Evolutionary conservation across 2,888 invertebrate species (phyloP), one percentile per base, ranked within the genome.

Genomic region (Platycheirus albimanus): DNA sequence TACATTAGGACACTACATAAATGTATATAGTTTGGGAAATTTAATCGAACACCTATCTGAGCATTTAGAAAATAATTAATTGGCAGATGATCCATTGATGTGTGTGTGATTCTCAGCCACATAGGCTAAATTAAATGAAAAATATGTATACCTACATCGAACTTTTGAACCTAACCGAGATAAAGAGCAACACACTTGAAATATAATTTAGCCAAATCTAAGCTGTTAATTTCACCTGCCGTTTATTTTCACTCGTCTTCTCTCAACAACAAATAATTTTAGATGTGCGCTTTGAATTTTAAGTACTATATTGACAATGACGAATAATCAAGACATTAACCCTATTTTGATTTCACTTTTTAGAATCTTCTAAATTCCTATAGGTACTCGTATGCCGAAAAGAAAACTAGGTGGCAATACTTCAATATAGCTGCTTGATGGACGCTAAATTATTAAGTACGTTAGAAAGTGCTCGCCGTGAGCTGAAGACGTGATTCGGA

Each of bases 381-480:
- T 45, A 17, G 24, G 24, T 24, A 24, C n/a, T n/a, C n/a, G 24
- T 24, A 24, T 6, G 30, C 30, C 61, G 30, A 19, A 43, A n/a
- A 24, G 28, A 30, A 24, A 30, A 61, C 61, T 61, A 61, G 61
- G 61, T 61, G 61, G n/a, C 24, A 41, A 38, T 4, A 3, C 41
- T 15, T 13, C 43, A 45, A 45, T 45, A 19, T 30, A 61, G 13
- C 4, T n/a, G n/a, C n/a, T n/a, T n/a, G 41, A 58, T 41, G n/a
- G 30, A 61, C n/a, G 43, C 30, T 4, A 30, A 54, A 41, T 52
- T 52, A 36, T 49, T 54, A 79, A 58, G 51, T 78, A 58, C 28
- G 71, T 66, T 81, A 81, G 81, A 81, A 81, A 81, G 81, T 81
- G 80, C 49, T 66, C 56, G 36, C 33, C 28, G 36, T 24, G 24